phyloP scores from a whole-genome alignment of 2,888 invertebrate species.

The Imbricaverruca yamaguchii region DNA sequence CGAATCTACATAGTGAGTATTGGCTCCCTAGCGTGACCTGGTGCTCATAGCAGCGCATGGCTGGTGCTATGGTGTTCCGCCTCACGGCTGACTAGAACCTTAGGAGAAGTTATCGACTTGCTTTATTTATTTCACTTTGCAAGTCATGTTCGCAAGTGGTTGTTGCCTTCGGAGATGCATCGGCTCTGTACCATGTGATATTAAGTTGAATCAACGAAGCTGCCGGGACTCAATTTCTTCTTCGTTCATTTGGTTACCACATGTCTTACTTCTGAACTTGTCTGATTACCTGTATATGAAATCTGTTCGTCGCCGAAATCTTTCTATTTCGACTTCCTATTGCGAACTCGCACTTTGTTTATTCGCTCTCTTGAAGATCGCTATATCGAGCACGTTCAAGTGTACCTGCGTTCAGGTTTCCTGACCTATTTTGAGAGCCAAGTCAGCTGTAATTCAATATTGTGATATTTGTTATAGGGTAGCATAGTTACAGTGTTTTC shows the following conservation, averaged over 20 bases:
- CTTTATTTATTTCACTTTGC: not conserved
- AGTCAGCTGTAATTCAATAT: not conserved
- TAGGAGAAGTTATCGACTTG: not conserved
- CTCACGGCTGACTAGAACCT: too few species aligned
- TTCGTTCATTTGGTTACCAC: too few species aligned
- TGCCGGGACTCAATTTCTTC: too few species aligned
- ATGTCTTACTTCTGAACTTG: too few species aligned
- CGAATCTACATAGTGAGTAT: too few species aligned
- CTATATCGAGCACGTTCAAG: not conserved
- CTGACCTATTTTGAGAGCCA: not conserved
- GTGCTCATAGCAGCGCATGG: too few species aligned
- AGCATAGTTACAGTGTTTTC: not conserved
- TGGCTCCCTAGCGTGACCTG: too few species aligned
- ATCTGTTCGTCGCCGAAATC: too few species aligned
- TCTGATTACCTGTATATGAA: too few species aligned
- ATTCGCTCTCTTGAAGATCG: not conserved
- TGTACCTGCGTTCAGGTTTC: not conserved
- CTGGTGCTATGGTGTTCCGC: too few species aligned
- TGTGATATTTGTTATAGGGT: constrained; percentile 8
- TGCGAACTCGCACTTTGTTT: not conserved
- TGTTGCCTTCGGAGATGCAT: not conserved
- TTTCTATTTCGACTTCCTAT: too few species aligned
- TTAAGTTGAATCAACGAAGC: not conserved
- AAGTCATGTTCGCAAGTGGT: not conserved
- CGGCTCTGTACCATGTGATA: constrained; percentile 1